Evolutionary conservation across 2,888 invertebrate species (phyloP).

Genomic region (Microchrysa polita): DNA sequence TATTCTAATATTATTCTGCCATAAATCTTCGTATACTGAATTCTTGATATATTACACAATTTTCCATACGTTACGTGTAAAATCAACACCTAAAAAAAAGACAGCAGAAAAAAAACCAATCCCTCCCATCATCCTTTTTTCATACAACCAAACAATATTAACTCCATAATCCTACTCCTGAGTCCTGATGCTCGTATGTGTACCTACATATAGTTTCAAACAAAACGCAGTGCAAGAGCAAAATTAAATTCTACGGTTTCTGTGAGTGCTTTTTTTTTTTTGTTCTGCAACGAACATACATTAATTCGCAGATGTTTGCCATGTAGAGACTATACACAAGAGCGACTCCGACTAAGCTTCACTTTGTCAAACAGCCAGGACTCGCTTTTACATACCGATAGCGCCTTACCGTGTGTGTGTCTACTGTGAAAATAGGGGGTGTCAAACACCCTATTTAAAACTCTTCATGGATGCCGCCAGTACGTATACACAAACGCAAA

Average conservation of each 20-base stretch:
- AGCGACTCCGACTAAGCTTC: background rate
- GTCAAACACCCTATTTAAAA: background rate
- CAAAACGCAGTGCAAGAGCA: background rate
- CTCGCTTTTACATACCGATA: no score
- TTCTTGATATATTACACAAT: no score
- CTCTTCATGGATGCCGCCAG: no score
- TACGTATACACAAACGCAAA: background rate
- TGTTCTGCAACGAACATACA: background rate
- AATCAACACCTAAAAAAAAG: no score
- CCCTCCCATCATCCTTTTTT: no score
- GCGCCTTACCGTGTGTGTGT: background rate
- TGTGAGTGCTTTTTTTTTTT: background rate
- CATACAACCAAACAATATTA: background rate
- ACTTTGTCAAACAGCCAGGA: background rate
- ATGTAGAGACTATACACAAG: slow-evolving; percentile 10
- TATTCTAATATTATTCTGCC: no score
- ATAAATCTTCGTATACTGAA: no score
- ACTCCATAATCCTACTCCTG: background rate
- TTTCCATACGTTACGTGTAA: no score
- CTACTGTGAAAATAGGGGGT: no score
- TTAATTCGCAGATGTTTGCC: slow-evolving; percentile 11
- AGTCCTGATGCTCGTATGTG: no score
- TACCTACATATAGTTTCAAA: background rate
- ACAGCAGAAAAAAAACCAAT: no score
- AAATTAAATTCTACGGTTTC: background rate